These are phyloP conservation scores for Magallana angulata DNA, from an alignment of 1,140 invertebrate species.

Conservation along the genomic window DNA sequence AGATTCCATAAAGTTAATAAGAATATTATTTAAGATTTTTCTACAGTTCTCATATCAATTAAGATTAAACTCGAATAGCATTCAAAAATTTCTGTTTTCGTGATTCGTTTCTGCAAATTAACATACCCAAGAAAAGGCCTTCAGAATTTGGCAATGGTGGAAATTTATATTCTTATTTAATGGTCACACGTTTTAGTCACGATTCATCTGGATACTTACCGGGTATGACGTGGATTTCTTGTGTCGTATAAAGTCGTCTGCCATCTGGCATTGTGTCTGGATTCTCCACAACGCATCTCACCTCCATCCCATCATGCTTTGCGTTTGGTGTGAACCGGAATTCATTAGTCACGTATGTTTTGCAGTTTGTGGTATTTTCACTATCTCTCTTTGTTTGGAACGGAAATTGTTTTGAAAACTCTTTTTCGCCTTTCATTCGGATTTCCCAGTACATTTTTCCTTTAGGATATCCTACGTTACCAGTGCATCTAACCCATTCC, in stretches of 20 bases:
- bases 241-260: slow-evolving; percentile 24
- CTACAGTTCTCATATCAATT: not conserved
- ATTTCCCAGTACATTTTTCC: slow-evolving; percentile 46
- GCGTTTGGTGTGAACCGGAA: slow-evolving; percentile 45
- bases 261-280: slow-evolving; percentile 12
- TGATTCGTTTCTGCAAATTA: too few species aligned
- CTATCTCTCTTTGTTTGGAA: not conserved
- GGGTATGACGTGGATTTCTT: slow-evolving; percentile 54
- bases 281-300: slow-evolving; percentile 56
- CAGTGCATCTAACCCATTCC: slow-evolving; percentile 47
- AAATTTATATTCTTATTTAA: too few species aligned
- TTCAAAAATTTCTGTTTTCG: too few species aligned
- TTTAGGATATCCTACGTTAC: slow-evolving; percentile 53
- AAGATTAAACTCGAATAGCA: too few species aligned
- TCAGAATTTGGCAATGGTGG: too few species aligned
- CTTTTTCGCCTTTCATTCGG: slow-evolving; percentile 15
- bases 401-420: slow-evolving; percentile 31
- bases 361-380: slow-evolving; percentile 47
- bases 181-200: too few species aligned
- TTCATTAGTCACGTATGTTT: slow-evolving; percentile 22
- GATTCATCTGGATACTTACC: slow-evolving; percentile 25
- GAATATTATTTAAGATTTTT: not conserved
- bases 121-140: too few species aligned
- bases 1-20: not conserved
- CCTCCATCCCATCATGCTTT: slow-evolving; percentile 48